Conservation (phyloP, 2,888 invertebrate genomes). For the Tipula confusa region DNA sequence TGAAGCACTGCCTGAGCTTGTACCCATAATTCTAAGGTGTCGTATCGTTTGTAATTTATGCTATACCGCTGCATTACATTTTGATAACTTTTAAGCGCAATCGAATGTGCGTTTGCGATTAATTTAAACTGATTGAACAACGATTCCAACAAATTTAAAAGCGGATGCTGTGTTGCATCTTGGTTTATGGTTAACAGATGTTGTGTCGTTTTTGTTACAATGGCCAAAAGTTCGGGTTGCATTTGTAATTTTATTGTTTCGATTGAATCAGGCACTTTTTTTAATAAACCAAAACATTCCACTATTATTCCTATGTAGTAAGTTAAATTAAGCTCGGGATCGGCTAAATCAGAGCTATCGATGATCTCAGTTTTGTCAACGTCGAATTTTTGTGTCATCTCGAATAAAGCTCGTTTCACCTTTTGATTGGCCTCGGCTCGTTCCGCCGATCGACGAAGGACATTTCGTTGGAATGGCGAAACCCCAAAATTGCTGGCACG, state of each 20-base stretch:
- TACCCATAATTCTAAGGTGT: constrained; percentile 79
- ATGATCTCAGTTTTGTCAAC: constrained; percentile 51
- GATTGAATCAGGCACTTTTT: constrained; percentile 78
- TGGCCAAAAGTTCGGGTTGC: constrained; percentile 73
- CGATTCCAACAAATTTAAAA: constrained; percentile 64
- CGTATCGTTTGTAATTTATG: constrained; percentile 57
- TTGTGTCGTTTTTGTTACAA: constrained; percentile 75
- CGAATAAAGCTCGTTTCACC: constrained; percentile 55
- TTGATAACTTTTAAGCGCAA: constrained; percentile 61
- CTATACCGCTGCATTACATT: constrained; percentile 59
- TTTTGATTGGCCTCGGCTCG: constrained; percentile 52
- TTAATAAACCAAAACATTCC: constrained; percentile 78
- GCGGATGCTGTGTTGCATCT: constrained; percentile 44
- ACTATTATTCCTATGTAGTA: constrained; percentile 75
- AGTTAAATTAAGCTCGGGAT: constrained; percentile 59
- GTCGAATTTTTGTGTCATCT: constrained; percentile 49
- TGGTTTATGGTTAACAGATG: constrained; percentile 58
- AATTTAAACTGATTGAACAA: constrained; percentile 78
- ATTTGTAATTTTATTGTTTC: constrained; percentile 82
- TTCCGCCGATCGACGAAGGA: constrained; percentile 56
- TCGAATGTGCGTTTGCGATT: constrained; percentile 70
- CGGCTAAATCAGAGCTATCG: constrained; percentile 56
- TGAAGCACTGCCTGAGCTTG: constrained; percentile 87
- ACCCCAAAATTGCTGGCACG: constrained; percentile 50
- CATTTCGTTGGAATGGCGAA: constrained; percentile 57